Conservation (phyloP, 2,113 vertebrate genomes). For the Zingel zingel region DNA sequence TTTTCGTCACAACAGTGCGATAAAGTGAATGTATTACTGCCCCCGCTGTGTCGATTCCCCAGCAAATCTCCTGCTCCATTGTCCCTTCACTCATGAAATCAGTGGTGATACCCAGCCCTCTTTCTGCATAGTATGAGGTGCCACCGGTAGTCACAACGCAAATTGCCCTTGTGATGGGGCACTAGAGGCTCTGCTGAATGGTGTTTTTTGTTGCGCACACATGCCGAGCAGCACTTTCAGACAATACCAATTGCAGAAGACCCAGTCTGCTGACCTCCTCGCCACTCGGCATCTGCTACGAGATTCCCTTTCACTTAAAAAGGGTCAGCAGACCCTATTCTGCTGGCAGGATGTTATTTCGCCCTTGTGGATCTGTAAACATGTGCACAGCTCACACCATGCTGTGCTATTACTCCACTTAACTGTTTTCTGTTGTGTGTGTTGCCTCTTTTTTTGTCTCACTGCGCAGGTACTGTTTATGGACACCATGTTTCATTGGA, state of each 20-base stretch:
- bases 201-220: constrained; percentile 62
- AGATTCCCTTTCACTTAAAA: constrained; percentile 68
- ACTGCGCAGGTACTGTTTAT: neutral
- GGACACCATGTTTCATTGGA: constrained; percentile 4
- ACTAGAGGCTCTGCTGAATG: constrained; percentile 45
- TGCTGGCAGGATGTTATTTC: constrained; percentile 28
- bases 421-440: constrained; percentile 32
- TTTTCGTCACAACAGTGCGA: too few relatives aligned
- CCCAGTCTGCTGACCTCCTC: constrained; percentile 30
- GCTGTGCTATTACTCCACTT: constrained; percentile 16
- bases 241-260: constrained; percentile 57
- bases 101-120: neutral
- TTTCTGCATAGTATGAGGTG: constrained; percentile 18
- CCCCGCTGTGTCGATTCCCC: too few relatives aligned
- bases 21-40: too few relatives aligned
- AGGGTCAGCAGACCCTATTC: constrained; percentile 29
- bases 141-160: constrained; percentile 22
- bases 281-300: constrained; percentile 64
- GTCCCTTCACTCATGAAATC: too few relatives aligned
- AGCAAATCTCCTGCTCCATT: too few relatives aligned
- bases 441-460: neutral
- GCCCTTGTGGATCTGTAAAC: constrained; percentile 2
- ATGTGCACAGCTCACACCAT: neutral
- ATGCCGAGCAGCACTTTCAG: constrained; percentile 35
- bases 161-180: constrained; percentile 30